Evolutionary conservation across 2,888 invertebrate species (phyloP).

Genomic region (Epistrophe grossulariae): DNA sequence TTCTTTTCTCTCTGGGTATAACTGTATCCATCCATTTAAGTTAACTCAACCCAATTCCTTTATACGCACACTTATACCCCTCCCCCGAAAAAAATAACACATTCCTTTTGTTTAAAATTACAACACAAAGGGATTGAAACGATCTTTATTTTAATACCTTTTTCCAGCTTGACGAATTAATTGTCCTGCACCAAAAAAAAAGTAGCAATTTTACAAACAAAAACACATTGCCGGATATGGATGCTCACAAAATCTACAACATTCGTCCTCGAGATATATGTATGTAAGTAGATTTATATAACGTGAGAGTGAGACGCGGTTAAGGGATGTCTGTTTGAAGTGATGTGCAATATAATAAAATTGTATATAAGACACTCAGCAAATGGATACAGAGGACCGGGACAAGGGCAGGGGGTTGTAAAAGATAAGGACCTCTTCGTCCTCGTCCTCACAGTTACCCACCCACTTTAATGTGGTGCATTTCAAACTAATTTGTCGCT

Average conservation of each 20-base stretch:
- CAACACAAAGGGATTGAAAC: slow-evolving; percentile 47
- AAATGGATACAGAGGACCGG: not conserved
- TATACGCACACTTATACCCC: not conserved
- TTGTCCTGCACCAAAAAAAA: slow-evolving; percentile 69
- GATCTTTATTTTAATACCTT: slow-evolving; percentile 34
- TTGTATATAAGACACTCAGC: slow-evolving; percentile 49
- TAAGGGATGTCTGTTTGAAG: slow-evolving; percentile 39
- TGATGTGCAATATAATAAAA: slow-evolving; percentile 26
- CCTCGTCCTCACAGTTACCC: not conserved
- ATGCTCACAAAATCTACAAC: slow-evolving; percentile 16
- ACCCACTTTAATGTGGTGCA: slow-evolving; percentile 52
- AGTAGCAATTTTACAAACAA: slow-evolving; percentile 50
- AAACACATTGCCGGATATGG: slow-evolving; percentile 20
- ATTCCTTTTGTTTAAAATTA: slow-evolving; percentile 68
- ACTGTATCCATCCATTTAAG: slow-evolving; percentile 62
- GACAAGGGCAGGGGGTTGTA: not conserved
- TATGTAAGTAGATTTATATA: slow-evolving; percentile 18
- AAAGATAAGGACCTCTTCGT: slow-evolving; percentile 35
- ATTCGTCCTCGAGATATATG: slow-evolving; percentile 14
- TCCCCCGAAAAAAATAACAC: not conserved
- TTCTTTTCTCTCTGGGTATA: not conserved
- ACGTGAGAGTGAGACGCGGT: not conserved
- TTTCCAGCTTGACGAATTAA: slow-evolving; percentile 65
- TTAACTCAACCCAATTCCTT: slow-evolving; percentile 3
- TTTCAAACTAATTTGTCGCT: slow-evolving; percentile 74